phyloP scores from a whole-genome alignment of 2,113 vertebrate species.

The Nerophis ophidion region DNA sequence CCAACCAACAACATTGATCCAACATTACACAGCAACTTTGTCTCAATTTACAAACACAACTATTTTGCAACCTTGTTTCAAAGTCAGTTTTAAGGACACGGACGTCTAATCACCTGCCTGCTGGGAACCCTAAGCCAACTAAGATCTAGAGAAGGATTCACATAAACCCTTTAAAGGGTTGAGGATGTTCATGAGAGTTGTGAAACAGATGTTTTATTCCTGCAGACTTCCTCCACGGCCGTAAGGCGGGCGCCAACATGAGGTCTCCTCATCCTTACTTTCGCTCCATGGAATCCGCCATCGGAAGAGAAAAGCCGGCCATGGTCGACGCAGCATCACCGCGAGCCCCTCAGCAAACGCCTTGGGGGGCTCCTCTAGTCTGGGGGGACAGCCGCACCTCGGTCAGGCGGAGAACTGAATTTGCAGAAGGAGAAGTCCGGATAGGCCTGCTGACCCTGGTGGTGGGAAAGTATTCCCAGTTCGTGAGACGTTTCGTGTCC shows the following conservation, averaged over 20 bases:
- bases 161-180: no score
- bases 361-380: conserved; percentile 76
- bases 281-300: conserved; percentile 9
- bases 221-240: conserved; percentile 55
- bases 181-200: not conserved
- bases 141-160: no score
- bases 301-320: conserved; percentile 5
- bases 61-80: no score
- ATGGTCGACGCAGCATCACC: conserved; percentile 6
- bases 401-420: conserved; percentile 51
- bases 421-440: conserved; percentile 55
- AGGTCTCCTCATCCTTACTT: conserved; percentile 19
- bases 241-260: conserved; percentile 13
- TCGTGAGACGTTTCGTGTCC: conserved; percentile 58
- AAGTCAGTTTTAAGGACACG: no score
- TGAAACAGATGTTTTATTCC: conserved; percentile 3
- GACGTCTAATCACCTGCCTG: no score
- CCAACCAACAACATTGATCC: no score
- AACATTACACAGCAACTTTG: no score
- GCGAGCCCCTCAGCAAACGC: conserved; percentile 48
- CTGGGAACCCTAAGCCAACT: no score
- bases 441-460: conserved; percentile 69
- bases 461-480: conserved; percentile 67
- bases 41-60: no score
- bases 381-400: conserved; percentile 75